A percentile compares a stretch with the other conserved stretches of the same genome.
phyloP scores from a whole-genome alignment of 2,888 invertebrate species.

The Aplocera efformata region DNA sequence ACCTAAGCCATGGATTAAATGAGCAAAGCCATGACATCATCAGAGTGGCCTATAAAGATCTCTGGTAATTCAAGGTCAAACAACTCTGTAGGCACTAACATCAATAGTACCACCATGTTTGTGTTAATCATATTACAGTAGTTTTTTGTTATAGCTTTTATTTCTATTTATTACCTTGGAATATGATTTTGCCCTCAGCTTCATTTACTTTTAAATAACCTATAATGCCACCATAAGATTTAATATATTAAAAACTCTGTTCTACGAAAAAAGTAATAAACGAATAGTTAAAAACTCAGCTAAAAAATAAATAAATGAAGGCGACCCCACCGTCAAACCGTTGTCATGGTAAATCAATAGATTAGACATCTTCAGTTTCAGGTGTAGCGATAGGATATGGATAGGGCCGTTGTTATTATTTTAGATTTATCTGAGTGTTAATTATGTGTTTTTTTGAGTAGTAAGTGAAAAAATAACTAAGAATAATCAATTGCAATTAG shows the following conservation, averaged over 20 bases:
- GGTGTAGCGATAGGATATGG: constrained; percentile 20
- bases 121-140: constrained; percentile 17
- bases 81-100: constrained; percentile 11
- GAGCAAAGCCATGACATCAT: constrained; percentile 43
- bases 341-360: constrained; percentile 52
- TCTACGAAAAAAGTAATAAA: too few relatives aligned
- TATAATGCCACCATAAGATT: constrained; percentile 36
- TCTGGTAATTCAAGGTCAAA: constrained; percentile 42
- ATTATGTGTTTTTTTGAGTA: constrained; percentile 18
- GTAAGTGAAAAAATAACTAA: constrained; percentile 20
- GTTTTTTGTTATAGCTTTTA: constrained; percentile 3
- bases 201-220: constrained; percentile 55
- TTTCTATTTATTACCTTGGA: constrained; percentile 65
- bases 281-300: constrained; percentile 32
- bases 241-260: too few relatives aligned
- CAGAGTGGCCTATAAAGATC: constrained; percentile 35
- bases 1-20: constrained; percentile 14
- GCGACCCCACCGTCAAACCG: constrained; percentile 24
- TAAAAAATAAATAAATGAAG: constrained; percentile 31
- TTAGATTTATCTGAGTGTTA: constrained; percentile 24
- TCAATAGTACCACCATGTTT: constrained; percentile 17
- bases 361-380: constrained; percentile 33
- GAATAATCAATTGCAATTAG: background rate
- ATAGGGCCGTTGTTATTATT: constrained; percentile 24
- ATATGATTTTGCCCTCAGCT: constrained; percentile 57